phyloP scores from a whole-genome alignment of 53 echinoderm and acorn worm species.

The Arbacia lixula region DNA sequence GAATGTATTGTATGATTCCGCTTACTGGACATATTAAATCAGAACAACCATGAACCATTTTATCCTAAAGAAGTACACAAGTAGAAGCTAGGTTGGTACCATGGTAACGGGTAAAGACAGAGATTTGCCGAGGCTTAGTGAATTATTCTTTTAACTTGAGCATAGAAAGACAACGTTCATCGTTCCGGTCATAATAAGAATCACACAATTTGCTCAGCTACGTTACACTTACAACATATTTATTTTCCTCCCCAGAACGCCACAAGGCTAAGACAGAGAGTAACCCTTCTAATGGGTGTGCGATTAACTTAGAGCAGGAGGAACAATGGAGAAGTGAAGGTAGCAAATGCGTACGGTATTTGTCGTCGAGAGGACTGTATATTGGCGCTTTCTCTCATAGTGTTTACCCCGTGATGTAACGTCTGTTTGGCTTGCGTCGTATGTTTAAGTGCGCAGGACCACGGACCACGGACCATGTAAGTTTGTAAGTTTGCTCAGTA shows the following conservation, averaged over 20 bases:
- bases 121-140: no score
- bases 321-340: slow-evolving; percentile 44
- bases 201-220: background rate
- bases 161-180: no score
- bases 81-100: no score
- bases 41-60: no score
- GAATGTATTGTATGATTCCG: no score
- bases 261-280: slow-evolving; percentile 3
- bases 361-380: background rate
- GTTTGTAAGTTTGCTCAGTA: background rate
- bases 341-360: slow-evolving; percentile 9
- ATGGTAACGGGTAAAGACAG: no score
- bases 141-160: no score
- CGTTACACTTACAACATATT: background rate
- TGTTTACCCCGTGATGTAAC: slow-evolving; percentile 58
- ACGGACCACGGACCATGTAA: background rate
- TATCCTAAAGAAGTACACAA: no score
- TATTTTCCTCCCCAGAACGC: background rate
- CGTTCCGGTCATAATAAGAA: background rate
- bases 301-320: slow-evolving; percentile 42
- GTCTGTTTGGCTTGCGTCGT: slow-evolving; percentile 43
- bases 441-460: slow-evolving; percentile 21
- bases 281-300: background rate
- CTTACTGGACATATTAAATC: no score
- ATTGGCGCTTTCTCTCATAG: slow-evolving; percentile 2